A percentile compares a stretch with the other conserved stretches of the same genome.
These are phyloP conservation scores for Seriola rivoliana DNA, from an alignment of 2,113 vertebrate genomes.

Conservation along the genomic window DNA sequence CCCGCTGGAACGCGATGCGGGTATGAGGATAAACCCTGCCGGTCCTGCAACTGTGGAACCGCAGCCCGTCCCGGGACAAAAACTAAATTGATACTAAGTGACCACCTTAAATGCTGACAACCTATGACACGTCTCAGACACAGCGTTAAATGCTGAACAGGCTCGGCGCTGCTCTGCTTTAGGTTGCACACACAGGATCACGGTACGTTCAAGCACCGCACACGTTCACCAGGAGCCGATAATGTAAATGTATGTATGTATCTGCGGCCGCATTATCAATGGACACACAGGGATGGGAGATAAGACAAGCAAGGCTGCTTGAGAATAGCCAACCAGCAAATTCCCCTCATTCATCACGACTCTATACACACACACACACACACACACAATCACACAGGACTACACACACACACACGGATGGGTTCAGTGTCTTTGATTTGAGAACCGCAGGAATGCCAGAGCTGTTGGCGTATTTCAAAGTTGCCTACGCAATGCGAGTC, in stretches of 20 bases:
- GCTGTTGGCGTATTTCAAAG: conserved; percentile 60
- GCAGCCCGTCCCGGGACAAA: conserved; percentile 67
- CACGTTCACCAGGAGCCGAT: conserved; percentile 18
- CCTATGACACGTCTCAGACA: background rate
- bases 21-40: background rate
- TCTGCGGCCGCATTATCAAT: conserved; percentile 35
- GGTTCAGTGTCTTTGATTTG: conserved; percentile 41
- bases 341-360: conserved; percentile 29
- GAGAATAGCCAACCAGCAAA: conserved; percentile 25
- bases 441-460: conserved; percentile 60
- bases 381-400: background rate
- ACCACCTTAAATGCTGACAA: background rate
- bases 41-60: background rate
- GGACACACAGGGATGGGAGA: conserved; percentile 31
- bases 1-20: conserved; percentile 26
- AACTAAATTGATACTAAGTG: conserved; percentile 15
- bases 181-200: background rate
- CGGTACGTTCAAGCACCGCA: background rate
- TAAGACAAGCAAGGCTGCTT: conserved; percentile 36
- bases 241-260: conserved; percentile 27
- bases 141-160: background rate
- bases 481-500: conserved; percentile 62
- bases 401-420: background rate
- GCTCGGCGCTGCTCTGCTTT: background rate
- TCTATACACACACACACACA: background rate